Conservation (phyloP, 2,797 vertebrate species). For the Tachyglossus aculeatus region DNA sequence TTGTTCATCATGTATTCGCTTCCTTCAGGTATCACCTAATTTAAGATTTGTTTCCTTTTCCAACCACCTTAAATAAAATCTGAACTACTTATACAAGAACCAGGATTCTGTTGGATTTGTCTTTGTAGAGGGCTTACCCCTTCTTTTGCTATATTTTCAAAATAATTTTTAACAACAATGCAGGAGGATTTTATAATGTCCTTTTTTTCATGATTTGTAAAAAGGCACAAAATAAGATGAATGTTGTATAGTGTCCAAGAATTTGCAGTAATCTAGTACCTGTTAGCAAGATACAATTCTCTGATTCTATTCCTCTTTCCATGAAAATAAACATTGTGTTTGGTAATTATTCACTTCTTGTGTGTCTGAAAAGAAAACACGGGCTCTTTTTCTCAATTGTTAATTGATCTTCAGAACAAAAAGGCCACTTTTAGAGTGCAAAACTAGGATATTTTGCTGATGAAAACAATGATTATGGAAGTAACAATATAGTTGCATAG, state of each 20-base stretch:
- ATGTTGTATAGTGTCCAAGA: slow-evolving; percentile 28
- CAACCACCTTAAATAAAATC: slow-evolving; percentile 18
- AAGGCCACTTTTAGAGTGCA: slow-evolving; percentile 25
- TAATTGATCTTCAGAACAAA: slow-evolving; percentile 41
- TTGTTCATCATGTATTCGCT: slow-evolving; percentile 25
- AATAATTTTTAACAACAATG: slow-evolving; percentile 34
- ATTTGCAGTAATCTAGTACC: slow-evolving; percentile 23
- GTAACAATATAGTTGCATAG: slow-evolving; percentile 27
- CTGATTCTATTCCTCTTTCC: slow-evolving; percentile 26
- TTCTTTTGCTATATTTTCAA: slow-evolving; percentile 18
- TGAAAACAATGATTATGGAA: slow-evolving; percentile 42
- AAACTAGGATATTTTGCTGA: slow-evolving; percentile 37
- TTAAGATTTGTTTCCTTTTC: slow-evolving; percentile 24
- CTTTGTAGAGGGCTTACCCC: not conserved
- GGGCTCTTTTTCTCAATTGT: slow-evolving; percentile 22
- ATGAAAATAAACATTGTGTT: slow-evolving; percentile 36
- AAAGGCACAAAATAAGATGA: slow-evolving; percentile 42
- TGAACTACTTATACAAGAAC: slow-evolving; percentile 9
- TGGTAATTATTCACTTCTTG: slow-evolving; percentile 36
- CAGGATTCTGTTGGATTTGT: not conserved
- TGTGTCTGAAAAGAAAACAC: slow-evolving; percentile 37
- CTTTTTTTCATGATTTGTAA: slow-evolving; percentile 27
- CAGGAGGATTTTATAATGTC: slow-evolving; percentile 32
- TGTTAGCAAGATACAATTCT: slow-evolving; percentile 22
- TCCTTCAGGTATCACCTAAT: slow-evolving; percentile 37